Evolutionary conservation across 1,140 invertebrate species (phyloP), one percentile per base, ranked within the genome.

Genomic region (Lethocerus indicus): DNA sequence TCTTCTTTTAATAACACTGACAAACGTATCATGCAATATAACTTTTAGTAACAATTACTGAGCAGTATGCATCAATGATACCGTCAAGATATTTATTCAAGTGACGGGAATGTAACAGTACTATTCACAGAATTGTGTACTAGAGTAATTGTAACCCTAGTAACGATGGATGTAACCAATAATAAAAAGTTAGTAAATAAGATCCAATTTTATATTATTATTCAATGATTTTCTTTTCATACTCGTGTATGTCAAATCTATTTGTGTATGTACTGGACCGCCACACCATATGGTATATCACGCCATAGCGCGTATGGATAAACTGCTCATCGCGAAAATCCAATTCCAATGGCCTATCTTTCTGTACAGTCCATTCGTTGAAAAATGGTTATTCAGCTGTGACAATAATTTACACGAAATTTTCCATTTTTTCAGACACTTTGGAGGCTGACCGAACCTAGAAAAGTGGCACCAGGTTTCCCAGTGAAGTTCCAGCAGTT

Each of bases 401-500:
- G 24, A n/a, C n/a, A n/a, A 45, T 45, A 23, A 26, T 45, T 21
- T 45, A 12, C 27, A 9, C 44, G n/a, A 16, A 14, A 20, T 13
- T 12, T 16, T 16, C 16, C 29, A 12, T 43, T 3, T 28, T 28
- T 25, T 3, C 50, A 73, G 74, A 73, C 72, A 63, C 60, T 81
- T 41, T 81, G 78, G 78, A 65, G 76, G 40, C 61, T 78, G n/a
- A 58, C 60, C 7, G 61, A 69, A 5, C 65, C 67, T 32, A 66
- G 70, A 32, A 54, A 59, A 20, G 59, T 77, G n/a, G 58, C 66
- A 21, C 49, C 62, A n/a, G 73, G 72, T n/a, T 82, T 78, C 61
- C 80, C 80, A 16, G 64, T 70, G 9, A 60, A 57, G 20, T 67
- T 80, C 48, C 61, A 65, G 35, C 65, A 72, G 24, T 66, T 81